Percentiles rank a stretch among this genome's conserved stretches.
These are phyloP conservation scores for Pygoscelis adeliae DNA, from an alignment of 2,113 vertebrate genomes.

Conservation along the genomic window DNA sequence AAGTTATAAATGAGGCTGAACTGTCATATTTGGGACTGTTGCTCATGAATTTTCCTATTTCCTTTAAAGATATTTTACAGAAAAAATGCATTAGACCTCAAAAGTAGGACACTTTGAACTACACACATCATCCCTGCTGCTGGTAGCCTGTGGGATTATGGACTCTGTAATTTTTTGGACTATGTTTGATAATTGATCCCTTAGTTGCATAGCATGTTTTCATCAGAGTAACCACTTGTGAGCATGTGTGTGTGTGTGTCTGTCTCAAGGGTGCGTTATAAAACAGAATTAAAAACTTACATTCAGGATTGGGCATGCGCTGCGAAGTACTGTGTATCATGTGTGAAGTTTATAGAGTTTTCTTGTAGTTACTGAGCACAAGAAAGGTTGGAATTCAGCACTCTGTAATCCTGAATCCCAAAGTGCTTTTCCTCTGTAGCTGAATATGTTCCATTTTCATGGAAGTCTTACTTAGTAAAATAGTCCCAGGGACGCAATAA, in stretches of 20 bases:
- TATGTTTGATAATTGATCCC: not conserved
- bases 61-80: not conserved
- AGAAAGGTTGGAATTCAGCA: not conserved
- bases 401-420: not conserved
- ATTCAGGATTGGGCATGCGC: not conserved
- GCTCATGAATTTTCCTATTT: not conserved
- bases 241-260: not conserved
- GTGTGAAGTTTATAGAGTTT: not conserved
- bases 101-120: constrained; percentile 10
- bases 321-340: not conserved
- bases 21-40: not conserved
- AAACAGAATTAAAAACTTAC: not conserved
- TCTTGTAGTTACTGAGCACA: not conserved
- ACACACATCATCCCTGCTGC: not conserved
- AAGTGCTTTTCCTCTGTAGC: not conserved
- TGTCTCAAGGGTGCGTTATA: not conserved
- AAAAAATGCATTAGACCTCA: not conserved
- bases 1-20: not conserved
- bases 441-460: not conserved
- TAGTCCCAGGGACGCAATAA: not conserved
- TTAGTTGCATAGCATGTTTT: not conserved
- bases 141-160: constrained; percentile 6
- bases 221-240: not conserved
- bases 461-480: not conserved
- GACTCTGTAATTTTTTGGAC: not conserved